Base-by-base conservation (phyloP, 2,888 invertebrate genomes). In the Nomada fabriciana region DNA sequence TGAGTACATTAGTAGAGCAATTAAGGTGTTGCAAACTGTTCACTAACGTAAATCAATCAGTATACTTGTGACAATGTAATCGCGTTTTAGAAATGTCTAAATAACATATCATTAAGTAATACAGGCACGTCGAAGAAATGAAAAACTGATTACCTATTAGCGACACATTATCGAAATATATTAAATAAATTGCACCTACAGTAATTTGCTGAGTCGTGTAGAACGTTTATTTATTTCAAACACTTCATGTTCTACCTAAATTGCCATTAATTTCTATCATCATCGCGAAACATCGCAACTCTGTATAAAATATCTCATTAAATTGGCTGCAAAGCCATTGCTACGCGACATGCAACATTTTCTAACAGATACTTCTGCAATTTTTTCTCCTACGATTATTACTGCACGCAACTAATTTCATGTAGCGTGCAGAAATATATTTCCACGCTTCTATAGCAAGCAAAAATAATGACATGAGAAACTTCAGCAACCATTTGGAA, bases 381-480 rank as follows among this genome's bases (percentile, higher is more conserved):
- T 5, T 7, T 29, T 36, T 9, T 9, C 15, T 18, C 18, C 18
- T 18, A 18, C 29, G 29, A 5, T 60, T 57, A 15, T 57, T 57
- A 25, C 15, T 29, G 11, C 57, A 25, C 25, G 25, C 57, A 11
- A 25, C 25, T 13, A 15, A 25, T 25, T 25, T 57, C 25, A 23
- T 29, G 23, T 18, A 29, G 15, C 25, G 15, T 5, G 23, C 23
- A 36, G 36, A 60, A 23, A 63, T 23, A 55, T 68, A 42, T 55
- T 23, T 55, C 7, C 23, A 42, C 53, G 23, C 15, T 13, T 68
- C 20, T 55, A 4, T 15, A 52, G 5, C 53, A 36, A 15, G 20
- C 43, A 59, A 64, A 64, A 36, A 42, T 71, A 76, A 71, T 71
- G 50, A 52, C 76, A 36, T 47, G 71, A 64, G 70, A 71, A 76